These are phyloP conservation scores for Caenorhabditis angaria DNA, from an alignment of 2,888 invertebrate species.

Conservation along the genomic window DNA sequence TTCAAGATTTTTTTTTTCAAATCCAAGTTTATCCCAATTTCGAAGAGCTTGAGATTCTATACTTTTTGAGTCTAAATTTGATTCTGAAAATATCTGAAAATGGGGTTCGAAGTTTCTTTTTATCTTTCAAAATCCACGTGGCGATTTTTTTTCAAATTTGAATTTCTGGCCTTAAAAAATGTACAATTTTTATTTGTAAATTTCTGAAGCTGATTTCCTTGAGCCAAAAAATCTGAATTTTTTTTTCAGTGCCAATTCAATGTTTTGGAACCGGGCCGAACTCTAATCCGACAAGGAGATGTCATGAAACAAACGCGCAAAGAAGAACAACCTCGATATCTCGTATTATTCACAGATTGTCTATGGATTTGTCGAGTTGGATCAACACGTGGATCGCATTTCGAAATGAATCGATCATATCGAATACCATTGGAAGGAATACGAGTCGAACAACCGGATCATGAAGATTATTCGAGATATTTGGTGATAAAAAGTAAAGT, in stretches of 20 bases:
- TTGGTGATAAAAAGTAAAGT: slow-evolving; percentile 39
- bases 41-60: too few relatives aligned
- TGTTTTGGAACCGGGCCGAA: slow-evolving; percentile 62
- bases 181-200: not conserved
- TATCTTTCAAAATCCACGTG: too few relatives aligned
- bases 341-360: slow-evolving; percentile 66
- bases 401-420: slow-evolving; percentile 59
- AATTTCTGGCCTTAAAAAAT: not conserved
- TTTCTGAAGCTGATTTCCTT: not conserved
- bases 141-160: slow-evolving; percentile 9
- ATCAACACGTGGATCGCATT: slow-evolving; percentile 27
- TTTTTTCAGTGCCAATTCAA: slow-evolving; percentile 58
- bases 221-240: not conserved
- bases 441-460: slow-evolving; percentile 31
- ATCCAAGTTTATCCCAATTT: too few relatives aligned
- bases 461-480: slow-evolving; percentile 38
- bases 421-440: slow-evolving; percentile 59
- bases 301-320: slow-evolving; percentile 66
- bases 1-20: too few relatives aligned
- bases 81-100: too few relatives aligned
- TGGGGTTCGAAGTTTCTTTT: slow-evolving; percentile 3
- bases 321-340: slow-evolving; percentile 56
- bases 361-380: slow-evolving; percentile 63
- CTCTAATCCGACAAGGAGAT: slow-evolving; percentile 60
- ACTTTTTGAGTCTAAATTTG: too few relatives aligned